These are phyloP conservation scores for Dolichomitus sp. DNA, from an alignment of 2,888 invertebrate species.

Conservation along the genomic window DNA sequence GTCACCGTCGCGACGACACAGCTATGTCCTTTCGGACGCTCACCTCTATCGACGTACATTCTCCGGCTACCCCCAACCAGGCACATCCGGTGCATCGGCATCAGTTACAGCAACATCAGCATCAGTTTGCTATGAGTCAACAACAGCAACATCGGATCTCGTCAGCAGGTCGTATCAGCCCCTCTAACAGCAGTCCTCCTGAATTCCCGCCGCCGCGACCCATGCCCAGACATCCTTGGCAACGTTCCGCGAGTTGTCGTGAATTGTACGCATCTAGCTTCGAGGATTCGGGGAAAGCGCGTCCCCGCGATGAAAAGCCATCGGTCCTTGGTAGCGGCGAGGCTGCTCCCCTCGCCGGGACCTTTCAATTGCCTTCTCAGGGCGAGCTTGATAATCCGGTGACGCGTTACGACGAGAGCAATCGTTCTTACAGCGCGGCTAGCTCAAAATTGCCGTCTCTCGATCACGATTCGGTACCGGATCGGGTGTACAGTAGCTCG, in stretches of 20 bases:
- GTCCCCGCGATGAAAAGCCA: slow-evolving; percentile 83
- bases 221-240: slow-evolving; percentile 88
- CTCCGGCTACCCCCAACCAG: slow-evolving; percentile 88
- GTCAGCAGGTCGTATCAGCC: slow-evolving; percentile 86
- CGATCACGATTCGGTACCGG: slow-evolving; percentile 90
- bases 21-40: slow-evolving; percentile 88
- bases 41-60: slow-evolving; percentile 88
- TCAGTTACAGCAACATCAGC: slow-evolving; percentile 76
- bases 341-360: slow-evolving; percentile 71
- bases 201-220: slow-evolving; percentile 86
- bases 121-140: slow-evolving; percentile 78
- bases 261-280: slow-evolving; percentile 93
- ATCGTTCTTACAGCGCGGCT: slow-evolving; percentile 89
- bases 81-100: slow-evolving; percentile 80
- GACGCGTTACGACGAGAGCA: slow-evolving; percentile 91
- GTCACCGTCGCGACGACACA: slow-evolving; percentile 89
- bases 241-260: slow-evolving; percentile 94
- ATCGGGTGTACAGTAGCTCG: slow-evolving; percentile 94
- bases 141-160: slow-evolving; percentile 82
- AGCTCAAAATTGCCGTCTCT: slow-evolving; percentile 89
- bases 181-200: slow-evolving; percentile 86
- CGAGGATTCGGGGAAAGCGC: slow-evolving; percentile 90
- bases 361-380: slow-evolving; percentile 83
- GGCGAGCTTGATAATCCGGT: slow-evolving; percentile 90
- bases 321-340: slow-evolving; percentile 54